These are phyloP conservation scores for Hemicordylus capensis DNA, from an alignment of 2,113 vertebrate genomes.

Conservation along the genomic window DNA sequence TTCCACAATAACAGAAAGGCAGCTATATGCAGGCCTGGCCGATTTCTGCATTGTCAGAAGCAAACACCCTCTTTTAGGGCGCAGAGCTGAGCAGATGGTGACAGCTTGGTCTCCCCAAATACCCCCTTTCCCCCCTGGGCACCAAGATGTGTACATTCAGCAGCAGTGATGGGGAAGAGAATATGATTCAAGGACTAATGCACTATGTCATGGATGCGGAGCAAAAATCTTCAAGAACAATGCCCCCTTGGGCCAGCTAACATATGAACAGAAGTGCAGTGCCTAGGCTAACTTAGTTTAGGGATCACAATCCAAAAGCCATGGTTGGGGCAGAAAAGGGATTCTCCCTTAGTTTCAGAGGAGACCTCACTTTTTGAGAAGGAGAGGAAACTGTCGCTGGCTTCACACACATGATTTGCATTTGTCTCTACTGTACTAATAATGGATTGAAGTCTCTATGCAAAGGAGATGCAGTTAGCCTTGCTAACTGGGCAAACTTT, in stretches of 20 bases:
- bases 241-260: conserved; percentile 27
- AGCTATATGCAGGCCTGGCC: conserved; percentile 30
- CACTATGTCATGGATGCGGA: accelerated
- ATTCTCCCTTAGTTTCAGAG: neutral
- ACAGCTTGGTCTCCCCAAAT: neutral
- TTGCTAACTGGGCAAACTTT: too few relatives aligned
- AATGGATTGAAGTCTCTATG: neutral
- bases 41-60: neutral
- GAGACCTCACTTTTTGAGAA: neutral
- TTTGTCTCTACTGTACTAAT: neutral
- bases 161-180: neutral
- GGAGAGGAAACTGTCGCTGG: neutral
- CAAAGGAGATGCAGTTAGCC: too few relatives aligned
- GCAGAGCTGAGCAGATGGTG: neutral
- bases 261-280: conserved; percentile 26
- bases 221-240: neutral
- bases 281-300: neutral
- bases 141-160: neutral
- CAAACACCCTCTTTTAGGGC: neutral
- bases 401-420: neutral
- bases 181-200: neutral
- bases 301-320: neutral
- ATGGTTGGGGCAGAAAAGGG: neutral
- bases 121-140: neutral
- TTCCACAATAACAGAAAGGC: neutral